phyloP scores from a whole-genome alignment of 1,140 invertebrate genomes.

The Dermatophagoides farinae region DNA sequence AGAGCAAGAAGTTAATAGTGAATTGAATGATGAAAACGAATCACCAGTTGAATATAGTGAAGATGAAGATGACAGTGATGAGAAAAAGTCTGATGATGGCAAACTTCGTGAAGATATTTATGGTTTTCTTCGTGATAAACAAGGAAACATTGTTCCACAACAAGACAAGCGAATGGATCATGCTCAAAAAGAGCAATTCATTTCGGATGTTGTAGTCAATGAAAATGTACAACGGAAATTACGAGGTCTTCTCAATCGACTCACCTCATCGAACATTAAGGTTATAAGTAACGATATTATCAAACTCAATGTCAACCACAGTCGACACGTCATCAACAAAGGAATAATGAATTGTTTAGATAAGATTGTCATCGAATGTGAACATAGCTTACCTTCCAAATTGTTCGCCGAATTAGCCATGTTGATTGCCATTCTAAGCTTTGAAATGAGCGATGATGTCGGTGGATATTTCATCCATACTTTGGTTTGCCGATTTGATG shows the following conservation, averaged over 20 bases:
- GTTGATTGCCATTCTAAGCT: conserved; percentile 11
- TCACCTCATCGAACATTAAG: conserved; percentile 5
- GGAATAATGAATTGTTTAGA: conserved; percentile 7
- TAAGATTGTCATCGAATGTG: background rate
- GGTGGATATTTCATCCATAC: conserved; percentile 10
- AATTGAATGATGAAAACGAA: conserved; percentile 9
- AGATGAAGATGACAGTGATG: background rate
- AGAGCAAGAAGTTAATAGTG: background rate
- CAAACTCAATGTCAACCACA: background rate
- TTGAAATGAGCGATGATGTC: conserved; percentile 12
- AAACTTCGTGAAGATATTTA: conserved; percentile 7
- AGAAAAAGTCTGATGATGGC: background rate
- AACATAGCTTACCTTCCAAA: background rate
- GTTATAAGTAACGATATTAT: conserved; percentile 9
- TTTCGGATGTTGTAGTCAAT: background rate
- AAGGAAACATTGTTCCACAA: conserved; percentile 2
- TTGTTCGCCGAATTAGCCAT: conserved; percentile 11
- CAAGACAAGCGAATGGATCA: background rate
- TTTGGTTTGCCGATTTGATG: conserved; percentile 7
- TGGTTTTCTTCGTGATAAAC: conserved; percentile 11
- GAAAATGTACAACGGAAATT: background rate
- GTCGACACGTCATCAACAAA: background rate
- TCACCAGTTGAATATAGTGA: background rate
- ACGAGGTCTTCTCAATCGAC: conserved; percentile 13
- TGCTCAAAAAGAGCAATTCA: background rate